phyloP scores from a whole-genome alignment of 2,888 invertebrate genomes.

The Drosophila kambysellisi region DNA sequence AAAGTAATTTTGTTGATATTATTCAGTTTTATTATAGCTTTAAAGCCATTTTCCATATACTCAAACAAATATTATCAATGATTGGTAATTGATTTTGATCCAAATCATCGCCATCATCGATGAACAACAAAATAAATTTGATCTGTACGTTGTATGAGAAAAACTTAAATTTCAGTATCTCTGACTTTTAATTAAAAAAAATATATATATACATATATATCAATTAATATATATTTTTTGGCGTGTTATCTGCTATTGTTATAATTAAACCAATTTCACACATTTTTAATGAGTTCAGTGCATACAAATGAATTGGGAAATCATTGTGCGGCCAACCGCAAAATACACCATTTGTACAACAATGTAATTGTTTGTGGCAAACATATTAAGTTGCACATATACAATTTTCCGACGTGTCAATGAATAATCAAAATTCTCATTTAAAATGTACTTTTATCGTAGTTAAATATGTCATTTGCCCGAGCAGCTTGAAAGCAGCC shows the following conservation, averaged over 20 bases:
- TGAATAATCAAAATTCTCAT: slow-evolving; percentile 21
- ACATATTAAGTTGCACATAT: slow-evolving; percentile 1
- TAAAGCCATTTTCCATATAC: not conserved
- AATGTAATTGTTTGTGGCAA: not conserved
- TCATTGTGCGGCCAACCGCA: not conserved
- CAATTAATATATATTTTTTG: not conserved
- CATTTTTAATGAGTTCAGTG: not conserved
- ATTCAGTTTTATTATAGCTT: not conserved
- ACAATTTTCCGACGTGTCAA: slow-evolving; percentile 7
- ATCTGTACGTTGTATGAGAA: too few species aligned
- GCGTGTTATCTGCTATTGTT: not conserved
- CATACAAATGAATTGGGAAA: not conserved
- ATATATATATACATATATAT: not conserved
- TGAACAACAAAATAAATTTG: not conserved
- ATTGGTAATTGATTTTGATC: not conserved
- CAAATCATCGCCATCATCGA: not conserved
- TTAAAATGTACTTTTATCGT: not conserved
- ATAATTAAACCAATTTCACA: not conserved
- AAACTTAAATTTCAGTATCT: too few species aligned
- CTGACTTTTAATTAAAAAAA: too few species aligned
- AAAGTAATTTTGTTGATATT: not conserved
- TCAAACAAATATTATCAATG: too few species aligned
- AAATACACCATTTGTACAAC: not conserved
- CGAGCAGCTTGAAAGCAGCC: not conserved
- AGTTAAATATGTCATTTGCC: slow-evolving; percentile 15